Percentiles rank a stretch among this genome's conserved stretches.
phyloP scores from a whole-genome alignment of 2,113 vertebrate species.

The Xiphophorus couchianus region DNA sequence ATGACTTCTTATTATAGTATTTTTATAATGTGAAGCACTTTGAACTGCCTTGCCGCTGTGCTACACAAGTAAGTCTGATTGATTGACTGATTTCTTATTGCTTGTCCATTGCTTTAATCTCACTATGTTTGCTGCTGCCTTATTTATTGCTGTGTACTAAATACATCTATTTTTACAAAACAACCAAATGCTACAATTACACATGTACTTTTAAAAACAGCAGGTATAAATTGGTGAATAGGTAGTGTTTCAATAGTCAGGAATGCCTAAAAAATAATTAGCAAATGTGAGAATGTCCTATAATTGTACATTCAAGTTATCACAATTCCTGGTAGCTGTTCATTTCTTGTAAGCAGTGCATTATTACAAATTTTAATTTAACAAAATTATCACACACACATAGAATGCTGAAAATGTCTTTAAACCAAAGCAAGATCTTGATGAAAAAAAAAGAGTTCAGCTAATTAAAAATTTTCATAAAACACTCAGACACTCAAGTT shows the following conservation, averaged over 20 bases:
- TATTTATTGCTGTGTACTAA: not conserved
- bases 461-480: not conserved
- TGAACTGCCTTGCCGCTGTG: too few species aligned
- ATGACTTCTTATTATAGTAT: too few species aligned
- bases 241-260: too few species aligned
- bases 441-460: conserved; percentile 5
- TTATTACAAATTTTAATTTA: conserved; percentile 9
- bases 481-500: conserved; percentile 5
- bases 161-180: not conserved
- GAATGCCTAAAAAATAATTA: too few species aligned
- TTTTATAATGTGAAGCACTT: too few species aligned
- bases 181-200: not conserved
- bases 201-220: not conserved
- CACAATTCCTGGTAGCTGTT: not conserved
- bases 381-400: conserved; percentile 9
- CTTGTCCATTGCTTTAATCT: not conserved
- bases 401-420: not conserved
- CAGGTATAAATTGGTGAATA: not conserved
- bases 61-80: too few species aligned
- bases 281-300: too few species aligned
- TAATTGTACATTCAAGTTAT: not conserved
- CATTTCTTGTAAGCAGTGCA: conserved; percentile 4
- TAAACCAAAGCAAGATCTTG: not conserved
- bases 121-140: not conserved
- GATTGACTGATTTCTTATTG: conserved; percentile 4